Conservation (phyloP, 2,888 invertebrate genomes). For the Mantis religiosa region DNA sequence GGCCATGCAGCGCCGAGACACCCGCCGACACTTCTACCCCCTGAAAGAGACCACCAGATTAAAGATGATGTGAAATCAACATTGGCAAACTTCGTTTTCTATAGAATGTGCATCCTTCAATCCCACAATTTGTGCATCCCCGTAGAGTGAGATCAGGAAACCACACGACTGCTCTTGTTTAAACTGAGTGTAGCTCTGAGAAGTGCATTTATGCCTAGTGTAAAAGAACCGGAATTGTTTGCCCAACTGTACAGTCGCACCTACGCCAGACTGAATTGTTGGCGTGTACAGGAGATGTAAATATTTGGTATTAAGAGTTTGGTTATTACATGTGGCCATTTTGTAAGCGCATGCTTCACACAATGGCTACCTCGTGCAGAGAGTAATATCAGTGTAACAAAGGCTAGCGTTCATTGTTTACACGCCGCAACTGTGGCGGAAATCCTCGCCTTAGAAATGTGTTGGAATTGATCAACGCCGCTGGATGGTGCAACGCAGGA, state of each 20-base stretch:
- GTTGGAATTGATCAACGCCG: background rate
- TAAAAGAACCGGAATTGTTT: too few relatives aligned
- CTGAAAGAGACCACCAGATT: too few relatives aligned
- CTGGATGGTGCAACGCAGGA: background rate
- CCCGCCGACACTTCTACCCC: too few relatives aligned
- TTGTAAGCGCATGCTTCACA: background rate
- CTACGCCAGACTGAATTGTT: background rate
- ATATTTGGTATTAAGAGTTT: background rate
- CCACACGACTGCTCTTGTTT: too few relatives aligned
- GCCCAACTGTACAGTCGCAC: background rate
- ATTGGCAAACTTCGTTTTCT: too few relatives aligned
- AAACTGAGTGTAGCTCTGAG: too few relatives aligned
- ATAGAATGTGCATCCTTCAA: too few relatives aligned
- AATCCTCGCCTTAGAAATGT: background rate
- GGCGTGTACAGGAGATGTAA: background rate
- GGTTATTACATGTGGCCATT: background rate
- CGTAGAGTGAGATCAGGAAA: too few relatives aligned
- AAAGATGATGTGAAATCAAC: too few relatives aligned
- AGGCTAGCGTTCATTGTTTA: background rate
- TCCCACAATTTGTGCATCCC: too few relatives aligned
- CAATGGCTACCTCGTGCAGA: background rate
- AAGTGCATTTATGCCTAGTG: too few relatives aligned
- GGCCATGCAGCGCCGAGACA: too few relatives aligned
- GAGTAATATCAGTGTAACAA: background rate
- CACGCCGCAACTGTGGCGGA: background rate